These are phyloP conservation scores for Phengaris arion DNA, from an alignment of 2,888 invertebrate genomes.

Conservation along the genomic window DNA sequence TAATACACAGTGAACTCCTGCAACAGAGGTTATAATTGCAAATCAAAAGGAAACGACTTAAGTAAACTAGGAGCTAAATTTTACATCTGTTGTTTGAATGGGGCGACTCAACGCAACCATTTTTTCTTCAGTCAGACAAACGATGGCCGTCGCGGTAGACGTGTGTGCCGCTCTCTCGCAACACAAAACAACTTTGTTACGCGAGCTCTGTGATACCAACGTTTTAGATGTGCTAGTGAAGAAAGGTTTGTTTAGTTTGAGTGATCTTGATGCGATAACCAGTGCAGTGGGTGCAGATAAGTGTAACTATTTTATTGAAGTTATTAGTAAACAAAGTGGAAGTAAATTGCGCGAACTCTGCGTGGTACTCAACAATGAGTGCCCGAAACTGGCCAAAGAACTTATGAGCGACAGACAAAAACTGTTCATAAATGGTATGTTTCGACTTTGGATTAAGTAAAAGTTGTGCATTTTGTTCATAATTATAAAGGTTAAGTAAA, in stretches of 20 bases:
- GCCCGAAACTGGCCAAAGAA: constrained; percentile 81
- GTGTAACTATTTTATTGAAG: constrained; percentile 80
- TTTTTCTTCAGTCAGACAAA: constrained; percentile 54
- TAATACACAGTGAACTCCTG: not conserved
- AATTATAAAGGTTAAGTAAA: no score
- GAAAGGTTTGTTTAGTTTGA: constrained; percentile 81
- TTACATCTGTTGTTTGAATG: constrained; percentile 52
- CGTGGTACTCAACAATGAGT: constrained; percentile 81
- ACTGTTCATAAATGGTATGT: constrained; percentile 70
- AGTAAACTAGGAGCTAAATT: constrained; percentile 31
- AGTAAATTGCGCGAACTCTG: constrained; percentile 81
- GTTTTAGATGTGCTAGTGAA: constrained; percentile 82
- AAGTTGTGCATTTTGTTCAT: not conserved
- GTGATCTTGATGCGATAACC: constrained; percentile 79
- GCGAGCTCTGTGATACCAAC: constrained; percentile 82
- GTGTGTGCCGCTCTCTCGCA: constrained; percentile 81
- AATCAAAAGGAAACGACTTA: constrained; percentile 29
- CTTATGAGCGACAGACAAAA: constrained; percentile 80
- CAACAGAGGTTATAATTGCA: constrained; percentile 30
- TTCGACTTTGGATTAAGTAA: not conserved
- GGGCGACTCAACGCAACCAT: constrained; percentile 44
- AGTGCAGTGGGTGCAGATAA: constrained; percentile 73
- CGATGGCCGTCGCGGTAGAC: constrained; percentile 75
- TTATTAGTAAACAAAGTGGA: constrained; percentile 81
- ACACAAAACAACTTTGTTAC: constrained; percentile 81